Evolutionary conservation across 2,797 vertebrate genomes (phyloP), one percentile per base, ranked within the genome.

Genomic region (Artibeus lituratus): DNA sequence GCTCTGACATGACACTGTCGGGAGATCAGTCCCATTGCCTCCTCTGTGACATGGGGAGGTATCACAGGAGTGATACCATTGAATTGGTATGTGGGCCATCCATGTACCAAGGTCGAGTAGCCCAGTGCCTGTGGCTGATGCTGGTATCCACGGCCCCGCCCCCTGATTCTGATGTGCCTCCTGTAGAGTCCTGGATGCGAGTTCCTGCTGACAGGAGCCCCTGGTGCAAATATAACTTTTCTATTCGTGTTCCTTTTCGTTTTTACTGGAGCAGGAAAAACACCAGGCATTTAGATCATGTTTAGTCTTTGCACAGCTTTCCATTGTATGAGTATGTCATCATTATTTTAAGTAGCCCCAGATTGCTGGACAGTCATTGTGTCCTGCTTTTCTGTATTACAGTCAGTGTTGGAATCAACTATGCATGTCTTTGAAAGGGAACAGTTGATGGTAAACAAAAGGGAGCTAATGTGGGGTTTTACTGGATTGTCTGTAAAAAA

Each of bases 41-140:
- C 8, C 37, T 37, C 18, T 65, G 51, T 47, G 73, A 29, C 8
- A 1, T 24, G 4, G 72, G 70, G 53, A 32, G 37, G 22, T 7
- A 1, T 7, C 2, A 0, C 26, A n/a, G n/a, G n/a, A n/a, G n/a
- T n/a, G n/a, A n/a, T 39, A 1, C n/a, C 14, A 18, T 1, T 1
- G 2, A 65, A 53, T 57, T 29, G 12, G 18, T 18, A 69, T 10
- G 37, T 10, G 39, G 82, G 49, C 42, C 32, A 3, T 76, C n/a
- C 24, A 5, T 2, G 1, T n/a, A 18, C 6, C 15, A 14, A 35
- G 19, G 32, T 19, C 22, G 53, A 18, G 2, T 19, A 42, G 87
- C 42, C 7, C 10, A 5, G 18, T 0, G 3, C 39, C 65, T 3
- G 8, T 77, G 70, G 22, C 29, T 5, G 16, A n/a, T 9, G 2